Conservation (phyloP, 1,140 invertebrate species). For the Danaus melanippus region DNA sequence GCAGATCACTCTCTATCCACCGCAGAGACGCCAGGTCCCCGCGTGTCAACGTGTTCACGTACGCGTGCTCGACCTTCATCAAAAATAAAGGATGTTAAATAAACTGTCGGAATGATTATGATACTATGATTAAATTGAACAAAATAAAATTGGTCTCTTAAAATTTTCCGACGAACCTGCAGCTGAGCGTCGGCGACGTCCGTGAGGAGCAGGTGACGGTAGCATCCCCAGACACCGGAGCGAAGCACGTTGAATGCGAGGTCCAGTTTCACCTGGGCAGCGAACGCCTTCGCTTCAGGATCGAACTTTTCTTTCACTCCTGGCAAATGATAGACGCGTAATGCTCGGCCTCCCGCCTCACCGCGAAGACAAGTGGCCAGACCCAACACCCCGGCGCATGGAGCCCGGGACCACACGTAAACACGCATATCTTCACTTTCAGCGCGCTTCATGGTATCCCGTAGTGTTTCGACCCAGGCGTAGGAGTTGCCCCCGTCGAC, state of each 20-base stretch:
- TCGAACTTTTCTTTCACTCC: slow-evolving; percentile 77
- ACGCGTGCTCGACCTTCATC: slow-evolving; percentile 85
- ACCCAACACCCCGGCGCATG: slow-evolving; percentile 84
- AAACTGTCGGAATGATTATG: too few species aligned
- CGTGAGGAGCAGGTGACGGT: slow-evolving; percentile 83
- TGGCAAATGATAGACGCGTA: slow-evolving; percentile 82
- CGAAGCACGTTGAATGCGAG: slow-evolving; percentile 88
- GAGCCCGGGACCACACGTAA: slow-evolving; percentile 75
- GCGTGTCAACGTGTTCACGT: slow-evolving; percentile 90
- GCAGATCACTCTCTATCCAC: slow-evolving; percentile 93
- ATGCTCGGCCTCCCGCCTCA: slow-evolving; percentile 84
- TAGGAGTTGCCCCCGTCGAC: slow-evolving; percentile 80
- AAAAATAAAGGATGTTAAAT: too few species aligned
- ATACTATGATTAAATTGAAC: too few species aligned
- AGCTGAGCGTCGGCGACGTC: slow-evolving; percentile 74
- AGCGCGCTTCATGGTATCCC: slow-evolving; percentile 77
- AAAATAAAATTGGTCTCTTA: too few species aligned
- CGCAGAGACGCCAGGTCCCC: slow-evolving; percentile 93
- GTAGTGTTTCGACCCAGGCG: slow-evolving; percentile 87
- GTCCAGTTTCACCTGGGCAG: slow-evolving; percentile 80
- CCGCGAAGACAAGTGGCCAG: slow-evolving; percentile 90
- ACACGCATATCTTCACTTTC: slow-evolving; percentile 75
- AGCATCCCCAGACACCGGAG: slow-evolving; percentile 87
- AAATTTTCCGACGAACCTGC: slow-evolving; percentile 39
- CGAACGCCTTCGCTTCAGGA: slow-evolving; percentile 72